Conservation (phyloP, 2,888 invertebrate genomes). For the Platycheirus rosarum region DNA sequence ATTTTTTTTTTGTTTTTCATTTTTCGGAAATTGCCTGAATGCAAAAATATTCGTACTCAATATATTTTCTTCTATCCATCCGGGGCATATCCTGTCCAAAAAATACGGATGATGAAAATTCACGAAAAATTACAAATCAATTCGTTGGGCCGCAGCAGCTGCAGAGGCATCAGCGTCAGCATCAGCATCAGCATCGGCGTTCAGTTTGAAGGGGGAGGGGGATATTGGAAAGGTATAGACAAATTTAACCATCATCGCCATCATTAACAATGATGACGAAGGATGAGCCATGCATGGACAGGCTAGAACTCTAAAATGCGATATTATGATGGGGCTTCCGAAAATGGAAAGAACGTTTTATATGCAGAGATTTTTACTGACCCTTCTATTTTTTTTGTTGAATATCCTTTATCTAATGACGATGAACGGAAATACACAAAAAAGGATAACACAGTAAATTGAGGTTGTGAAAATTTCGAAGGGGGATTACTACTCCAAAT, state of each 20-base stretch:
- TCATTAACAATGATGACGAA: slow-evolving; percentile 27
- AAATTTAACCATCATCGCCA: slow-evolving; percentile 36
- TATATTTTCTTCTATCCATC: slow-evolving; percentile 7
- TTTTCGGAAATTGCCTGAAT: slow-evolving; percentile 21
- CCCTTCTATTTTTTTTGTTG: background rate
- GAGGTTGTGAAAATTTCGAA: slow-evolving; percentile 26
- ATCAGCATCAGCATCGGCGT: too few relatives aligned
- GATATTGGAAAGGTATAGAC: background rate
- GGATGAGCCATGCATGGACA: slow-evolving; percentile 14
- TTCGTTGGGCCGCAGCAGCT: slow-evolving; percentile 26
- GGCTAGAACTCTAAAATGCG: slow-evolving; percentile 7
- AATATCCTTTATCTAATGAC: slow-evolving; percentile 41
- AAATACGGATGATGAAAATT: slow-evolving; percentile 11
- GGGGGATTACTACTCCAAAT: slow-evolving; percentile 15
- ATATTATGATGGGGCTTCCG: slow-evolving; percentile 33
- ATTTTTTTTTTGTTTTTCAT: background rate
- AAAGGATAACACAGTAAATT: slow-evolving; percentile 30
- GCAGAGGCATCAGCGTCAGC: background rate
- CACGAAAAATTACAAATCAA: slow-evolving; percentile 29
- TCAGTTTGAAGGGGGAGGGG: slow-evolving; percentile 2
- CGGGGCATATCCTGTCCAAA: slow-evolving; percentile 13
- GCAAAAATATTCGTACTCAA: slow-evolving; percentile 21
- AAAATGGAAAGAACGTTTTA: slow-evolving; percentile 37
- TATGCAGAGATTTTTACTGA: slow-evolving; percentile 40
- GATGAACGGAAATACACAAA: slow-evolving; percentile 30